These are phyloP conservation scores for Centropristis striata DNA, from an alignment of 2,113 vertebrate genomes.

Conservation along the genomic window DNA sequence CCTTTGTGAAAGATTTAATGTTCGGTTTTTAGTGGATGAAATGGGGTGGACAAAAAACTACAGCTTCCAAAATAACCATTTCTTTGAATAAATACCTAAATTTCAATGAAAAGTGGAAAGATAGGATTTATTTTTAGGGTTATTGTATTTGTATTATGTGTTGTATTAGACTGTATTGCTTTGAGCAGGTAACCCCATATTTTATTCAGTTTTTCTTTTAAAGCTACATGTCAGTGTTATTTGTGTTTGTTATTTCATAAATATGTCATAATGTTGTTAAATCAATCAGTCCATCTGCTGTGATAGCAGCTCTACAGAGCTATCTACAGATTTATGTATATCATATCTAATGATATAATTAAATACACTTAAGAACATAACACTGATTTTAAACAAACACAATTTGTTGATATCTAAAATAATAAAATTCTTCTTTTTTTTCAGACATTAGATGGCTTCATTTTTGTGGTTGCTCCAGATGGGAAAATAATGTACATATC, in stretches of 20 bases:
- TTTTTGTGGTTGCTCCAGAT: constrained; percentile 99
- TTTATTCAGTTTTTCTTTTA: not conserved
- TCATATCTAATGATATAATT: too few relatives aligned
- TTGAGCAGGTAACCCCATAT: not conserved
- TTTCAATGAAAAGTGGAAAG: too few relatives aligned
- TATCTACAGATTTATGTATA: too few relatives aligned
- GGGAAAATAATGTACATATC: constrained; percentile 99
- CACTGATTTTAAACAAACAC: not conserved
- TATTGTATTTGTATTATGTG: too few relatives aligned
- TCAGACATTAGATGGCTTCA: constrained; percentile 98
- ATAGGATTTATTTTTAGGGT: too few relatives aligned
- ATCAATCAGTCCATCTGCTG: not conserved
- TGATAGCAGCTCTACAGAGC: not conserved
- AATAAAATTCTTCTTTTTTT: not conserved
- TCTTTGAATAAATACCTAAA: too few relatives aligned
- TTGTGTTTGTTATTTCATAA: not conserved
- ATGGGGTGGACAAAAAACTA: not conserved
- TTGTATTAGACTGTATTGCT: not conserved
- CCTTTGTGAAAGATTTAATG: too few relatives aligned
- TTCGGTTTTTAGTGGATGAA: too few relatives aligned
- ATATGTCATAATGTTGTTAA: not conserved
- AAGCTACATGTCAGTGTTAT: not conserved
- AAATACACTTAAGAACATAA: not conserved
- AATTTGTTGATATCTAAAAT: not conserved
- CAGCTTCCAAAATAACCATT: not conserved